Conservation (phyloP, 2,888 invertebrate species). For the Cheilosia urbana region DNA sequence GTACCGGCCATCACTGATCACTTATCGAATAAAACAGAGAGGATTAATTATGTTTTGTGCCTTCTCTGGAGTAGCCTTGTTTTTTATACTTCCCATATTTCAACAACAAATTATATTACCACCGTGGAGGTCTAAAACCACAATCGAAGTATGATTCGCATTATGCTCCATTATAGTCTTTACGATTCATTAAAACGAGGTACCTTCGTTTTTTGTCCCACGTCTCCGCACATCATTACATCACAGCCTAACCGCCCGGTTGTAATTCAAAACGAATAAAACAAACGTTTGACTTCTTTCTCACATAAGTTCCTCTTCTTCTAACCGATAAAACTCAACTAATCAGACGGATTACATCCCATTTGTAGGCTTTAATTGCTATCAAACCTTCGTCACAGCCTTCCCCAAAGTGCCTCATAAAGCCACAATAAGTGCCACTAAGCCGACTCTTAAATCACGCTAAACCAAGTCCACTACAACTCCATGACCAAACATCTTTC, state of each 20-base stretch:
- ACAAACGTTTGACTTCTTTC: neutral
- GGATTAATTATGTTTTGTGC: too few relatives aligned
- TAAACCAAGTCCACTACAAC: neutral
- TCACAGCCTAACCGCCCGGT: neutral
- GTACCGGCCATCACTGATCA: too few relatives aligned
- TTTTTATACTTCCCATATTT: too few relatives aligned
- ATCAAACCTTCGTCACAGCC: neutral
- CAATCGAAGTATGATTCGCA: too few relatives aligned
- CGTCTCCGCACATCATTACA: neutral
- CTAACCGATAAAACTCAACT: conserved; percentile 8
- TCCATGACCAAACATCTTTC: conserved; percentile 12
- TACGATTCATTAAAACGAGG: too few relatives aligned
- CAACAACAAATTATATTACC: too few relatives aligned
- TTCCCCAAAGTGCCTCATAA: neutral
- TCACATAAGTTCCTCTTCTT: neutral
- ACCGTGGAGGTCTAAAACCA: too few relatives aligned
- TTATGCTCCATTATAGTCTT: too few relatives aligned
- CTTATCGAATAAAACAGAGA: too few relatives aligned
- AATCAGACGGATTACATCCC: conserved; percentile 1
- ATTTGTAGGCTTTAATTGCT: conserved; percentile 31
- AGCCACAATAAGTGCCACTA: too few relatives aligned
- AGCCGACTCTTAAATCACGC: conserved; percentile 28
- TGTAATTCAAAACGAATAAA: neutral
- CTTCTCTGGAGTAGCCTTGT: too few relatives aligned
- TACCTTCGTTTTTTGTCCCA: neutral